Percentiles rank a stretch among this genome's conserved stretches.
Evolutionary conservation across 2,113 vertebrate genomes (phyloP).

Genomic region (Phyllostomus hastatus): DNA sequence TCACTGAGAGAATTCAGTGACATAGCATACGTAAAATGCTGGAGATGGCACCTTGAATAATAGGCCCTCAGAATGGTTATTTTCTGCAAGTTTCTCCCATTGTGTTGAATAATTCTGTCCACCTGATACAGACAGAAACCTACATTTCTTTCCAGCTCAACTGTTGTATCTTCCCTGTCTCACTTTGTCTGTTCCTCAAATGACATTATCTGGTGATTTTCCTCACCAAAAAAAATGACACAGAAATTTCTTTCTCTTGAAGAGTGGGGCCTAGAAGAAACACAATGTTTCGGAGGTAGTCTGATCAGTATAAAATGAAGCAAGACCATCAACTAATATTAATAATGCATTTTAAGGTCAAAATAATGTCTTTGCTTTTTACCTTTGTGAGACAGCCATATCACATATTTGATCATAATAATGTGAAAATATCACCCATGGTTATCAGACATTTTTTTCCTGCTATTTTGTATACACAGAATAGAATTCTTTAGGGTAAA

Average conservation of each 20-base stretch:
- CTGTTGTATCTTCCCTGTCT: background rate
- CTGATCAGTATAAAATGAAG: background rate
- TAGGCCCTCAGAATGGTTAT: background rate
- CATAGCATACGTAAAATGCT: background rate
- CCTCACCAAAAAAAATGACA: background rate
- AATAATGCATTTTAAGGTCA: background rate
- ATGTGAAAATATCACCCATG: background rate
- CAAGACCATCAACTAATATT: background rate
- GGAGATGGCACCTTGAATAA: background rate
- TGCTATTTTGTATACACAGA: background rate
- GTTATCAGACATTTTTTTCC: background rate
- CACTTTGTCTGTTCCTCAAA: background rate
- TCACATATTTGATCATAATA: constrained; percentile 1
- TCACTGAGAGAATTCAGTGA: background rate
- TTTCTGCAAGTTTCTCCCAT: background rate
- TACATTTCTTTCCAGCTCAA: background rate
- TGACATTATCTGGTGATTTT: background rate
- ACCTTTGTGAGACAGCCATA: background rate
- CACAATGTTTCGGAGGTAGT: background rate
- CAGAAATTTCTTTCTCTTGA: background rate
- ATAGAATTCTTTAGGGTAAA: background rate
- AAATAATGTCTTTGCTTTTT: background rate
- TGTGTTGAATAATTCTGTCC: background rate
- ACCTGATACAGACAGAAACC: background rate
- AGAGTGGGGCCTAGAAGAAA: background rate